Conservation (phyloP, 1,140 invertebrate genomes). For the Forficula auricularia region DNA sequence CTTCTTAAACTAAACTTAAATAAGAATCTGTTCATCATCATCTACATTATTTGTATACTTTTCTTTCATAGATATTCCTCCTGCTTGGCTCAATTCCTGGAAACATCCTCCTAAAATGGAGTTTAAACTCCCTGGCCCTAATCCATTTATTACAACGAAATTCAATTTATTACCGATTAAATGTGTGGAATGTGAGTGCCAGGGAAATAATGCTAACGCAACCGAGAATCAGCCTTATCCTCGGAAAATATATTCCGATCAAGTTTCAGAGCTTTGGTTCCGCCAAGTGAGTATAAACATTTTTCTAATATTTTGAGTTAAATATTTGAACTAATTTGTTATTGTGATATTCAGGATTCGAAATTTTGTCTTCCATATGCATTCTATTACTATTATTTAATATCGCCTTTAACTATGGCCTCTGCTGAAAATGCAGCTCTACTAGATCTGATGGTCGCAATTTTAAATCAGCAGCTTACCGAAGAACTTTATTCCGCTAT, state of each 20-base stretch:
- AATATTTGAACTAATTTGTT: too few species aligned
- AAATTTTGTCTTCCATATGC: constrained; percentile 71
- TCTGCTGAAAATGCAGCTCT: constrained; percentile 18
- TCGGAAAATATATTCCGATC: too few species aligned
- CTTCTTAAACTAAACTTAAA: too few species aligned
- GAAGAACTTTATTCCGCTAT: constrained; percentile 27
- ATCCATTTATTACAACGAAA: constrained; percentile 35
- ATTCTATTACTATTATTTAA: constrained; percentile 52
- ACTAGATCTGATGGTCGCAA: constrained; percentile 18
- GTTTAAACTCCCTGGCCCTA: not conserved
- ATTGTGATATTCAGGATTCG: constrained; percentile 33
- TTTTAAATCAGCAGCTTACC: constrained; percentile 23
- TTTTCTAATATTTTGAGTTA: too few species aligned
- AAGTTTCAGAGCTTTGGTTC: too few species aligned
- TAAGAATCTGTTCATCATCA: not conserved
- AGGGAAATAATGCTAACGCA: too few species aligned
- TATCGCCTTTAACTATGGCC: constrained; percentile 40
- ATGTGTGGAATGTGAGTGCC: too few species aligned
- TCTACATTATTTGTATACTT: constrained; percentile 1
- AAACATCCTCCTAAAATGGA: not conserved
- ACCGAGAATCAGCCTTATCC: too few species aligned
- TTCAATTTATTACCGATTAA: constrained; percentile 54
- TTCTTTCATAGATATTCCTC: constrained; percentile 29
- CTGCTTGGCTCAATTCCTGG: constrained; percentile 34
- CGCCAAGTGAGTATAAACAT: too few species aligned